Conservation (phyloP, 2,113 vertebrate species). For the Hypocryptadius cinnamomeus region DNA sequence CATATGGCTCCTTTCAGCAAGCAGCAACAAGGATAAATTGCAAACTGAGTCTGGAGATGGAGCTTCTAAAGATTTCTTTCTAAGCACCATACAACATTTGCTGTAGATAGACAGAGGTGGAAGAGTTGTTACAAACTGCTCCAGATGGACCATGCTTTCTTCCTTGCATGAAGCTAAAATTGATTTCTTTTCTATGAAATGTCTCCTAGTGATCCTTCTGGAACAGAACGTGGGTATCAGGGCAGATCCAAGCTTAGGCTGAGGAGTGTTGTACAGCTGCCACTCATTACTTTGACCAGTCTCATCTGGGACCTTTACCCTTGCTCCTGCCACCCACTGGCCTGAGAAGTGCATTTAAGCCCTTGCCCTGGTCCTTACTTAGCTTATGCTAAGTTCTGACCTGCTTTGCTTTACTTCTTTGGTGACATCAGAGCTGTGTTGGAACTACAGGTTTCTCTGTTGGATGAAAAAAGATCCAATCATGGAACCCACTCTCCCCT, state of each 20-base stretch:
- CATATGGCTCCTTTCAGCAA: slow-evolving; percentile 32
- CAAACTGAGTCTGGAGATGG: background rate
- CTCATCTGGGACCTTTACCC: background rate
- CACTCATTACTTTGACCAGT: background rate
- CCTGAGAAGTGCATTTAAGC: background rate
- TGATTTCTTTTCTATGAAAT: background rate
- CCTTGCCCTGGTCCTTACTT: background rate
- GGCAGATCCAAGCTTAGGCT: background rate
- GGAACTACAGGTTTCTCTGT: background rate
- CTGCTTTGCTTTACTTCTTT: background rate
- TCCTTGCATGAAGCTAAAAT: background rate
- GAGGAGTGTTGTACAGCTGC: background rate
- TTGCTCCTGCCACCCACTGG: background rate
- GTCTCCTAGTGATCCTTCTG: background rate
- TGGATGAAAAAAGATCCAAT: background rate
- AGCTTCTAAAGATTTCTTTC: background rate
- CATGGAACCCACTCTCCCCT: background rate
- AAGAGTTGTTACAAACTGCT: background rate
- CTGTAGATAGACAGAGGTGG: background rate
- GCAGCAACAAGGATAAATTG: background rate
- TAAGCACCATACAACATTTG: background rate
- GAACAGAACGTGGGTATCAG: background rate
- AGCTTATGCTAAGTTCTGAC: background rate
- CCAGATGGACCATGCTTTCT: background rate
- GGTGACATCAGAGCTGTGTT: background rate